These are phyloP conservation scores for Nesometra sesokonis DNA, from an alignment of 35 echinoderm and acorn worm genomes.

Conservation along the genomic window DNA sequence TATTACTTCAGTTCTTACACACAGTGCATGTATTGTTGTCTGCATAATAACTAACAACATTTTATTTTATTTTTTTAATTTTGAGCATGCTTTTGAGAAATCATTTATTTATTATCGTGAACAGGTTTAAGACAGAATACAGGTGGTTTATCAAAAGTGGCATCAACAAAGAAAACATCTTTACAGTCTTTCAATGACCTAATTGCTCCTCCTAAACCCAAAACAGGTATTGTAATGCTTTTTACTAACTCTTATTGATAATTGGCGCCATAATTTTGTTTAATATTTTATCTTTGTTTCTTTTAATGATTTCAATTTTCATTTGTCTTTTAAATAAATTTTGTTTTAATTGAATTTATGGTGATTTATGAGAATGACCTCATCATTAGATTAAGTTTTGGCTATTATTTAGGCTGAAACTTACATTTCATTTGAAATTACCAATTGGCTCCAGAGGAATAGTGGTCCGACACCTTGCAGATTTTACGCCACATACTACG, in stretches of 20 bases:
- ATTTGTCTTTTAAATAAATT: too few species aligned
- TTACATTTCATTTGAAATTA: too few species aligned
- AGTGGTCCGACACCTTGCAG: too few species aligned
- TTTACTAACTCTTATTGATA: background rate
- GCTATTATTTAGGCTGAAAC: too few species aligned
- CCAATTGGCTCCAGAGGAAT: too few species aligned
- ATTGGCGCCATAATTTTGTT: background rate
- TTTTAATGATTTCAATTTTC: background rate
- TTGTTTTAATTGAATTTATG: too few species aligned
- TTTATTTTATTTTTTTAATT: background rate
- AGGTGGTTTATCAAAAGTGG: background rate
- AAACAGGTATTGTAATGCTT: background rate
- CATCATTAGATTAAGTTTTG: too few species aligned
- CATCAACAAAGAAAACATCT: conserved; percentile 34
- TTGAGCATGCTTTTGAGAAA: background rate
- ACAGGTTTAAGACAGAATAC: background rate
- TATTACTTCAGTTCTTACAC: too few species aligned
- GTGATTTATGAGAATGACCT: too few species aligned
- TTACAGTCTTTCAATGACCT: conserved; percentile 54
- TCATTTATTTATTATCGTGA: background rate
- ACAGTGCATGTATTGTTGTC: too few species aligned
- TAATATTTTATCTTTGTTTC: background rate
- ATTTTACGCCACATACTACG: too few species aligned
- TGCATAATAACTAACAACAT: too few species aligned
- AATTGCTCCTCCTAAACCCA: conserved; percentile 16